Conservation (phyloP, 2,113 vertebrate genomes). For the Tapirus terrestris region DNA sequence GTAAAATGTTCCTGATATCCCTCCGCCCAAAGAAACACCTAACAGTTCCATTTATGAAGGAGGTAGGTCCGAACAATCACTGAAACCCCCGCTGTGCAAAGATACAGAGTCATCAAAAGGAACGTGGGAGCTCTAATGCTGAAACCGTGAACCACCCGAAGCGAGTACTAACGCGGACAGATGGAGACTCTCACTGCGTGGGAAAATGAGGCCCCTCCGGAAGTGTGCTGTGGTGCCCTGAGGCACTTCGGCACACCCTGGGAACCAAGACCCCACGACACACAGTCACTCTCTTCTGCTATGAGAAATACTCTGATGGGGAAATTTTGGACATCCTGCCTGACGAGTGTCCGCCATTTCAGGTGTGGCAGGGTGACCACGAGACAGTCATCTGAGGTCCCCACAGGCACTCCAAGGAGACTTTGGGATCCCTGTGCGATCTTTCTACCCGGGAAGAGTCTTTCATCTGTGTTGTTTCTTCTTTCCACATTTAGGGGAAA, state of each 20-base stretch:
- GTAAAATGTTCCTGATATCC: not conserved
- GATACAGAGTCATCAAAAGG: not conserved
- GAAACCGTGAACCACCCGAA: not conserved
- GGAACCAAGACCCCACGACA: not conserved
- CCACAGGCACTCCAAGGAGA: not conserved
- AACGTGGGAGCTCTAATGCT: not conserved
- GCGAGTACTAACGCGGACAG: accelerated
- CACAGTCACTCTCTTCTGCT: not conserved
- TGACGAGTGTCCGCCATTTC: not conserved
- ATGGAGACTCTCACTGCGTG: accelerated
- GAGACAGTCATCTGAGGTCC: not conserved
- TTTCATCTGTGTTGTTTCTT: not conserved
- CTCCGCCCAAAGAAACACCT: not conserved
- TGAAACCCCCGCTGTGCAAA: not conserved
- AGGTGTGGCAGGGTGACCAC: not conserved
- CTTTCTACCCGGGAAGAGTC: not conserved
- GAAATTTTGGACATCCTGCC: not conserved
- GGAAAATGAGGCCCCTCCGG: not conserved
- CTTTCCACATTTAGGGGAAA: not conserved
- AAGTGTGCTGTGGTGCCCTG: not conserved
- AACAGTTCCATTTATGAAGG: not conserved
- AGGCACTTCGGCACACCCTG: not conserved
- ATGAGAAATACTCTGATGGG: not conserved
- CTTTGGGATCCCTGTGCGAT: not conserved
- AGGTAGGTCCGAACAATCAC: not conserved